Percentiles rank a stretch among this genome's conserved stretches.
Conservation (phyloP, 2,797 vertebrate species). For the Eulemur albifrons region DNA sequence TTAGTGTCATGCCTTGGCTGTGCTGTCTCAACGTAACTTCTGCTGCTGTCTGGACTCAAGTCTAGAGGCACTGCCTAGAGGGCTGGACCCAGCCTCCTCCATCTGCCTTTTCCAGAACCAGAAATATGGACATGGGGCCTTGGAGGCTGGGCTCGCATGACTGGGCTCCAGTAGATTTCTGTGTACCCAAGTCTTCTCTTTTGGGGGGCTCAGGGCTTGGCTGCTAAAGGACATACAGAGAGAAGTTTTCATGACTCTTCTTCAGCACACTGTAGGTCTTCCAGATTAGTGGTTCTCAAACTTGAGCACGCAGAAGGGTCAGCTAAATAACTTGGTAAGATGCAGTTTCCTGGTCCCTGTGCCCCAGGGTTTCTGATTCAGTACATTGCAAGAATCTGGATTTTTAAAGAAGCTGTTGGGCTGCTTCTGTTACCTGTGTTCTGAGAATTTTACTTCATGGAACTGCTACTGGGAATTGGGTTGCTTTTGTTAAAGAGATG, state of each 20-base stretch:
- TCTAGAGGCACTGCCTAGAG: background rate
- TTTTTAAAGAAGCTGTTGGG: background rate
- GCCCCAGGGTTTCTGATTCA: background rate
- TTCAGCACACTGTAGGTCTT: background rate
- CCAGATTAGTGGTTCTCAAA: background rate
- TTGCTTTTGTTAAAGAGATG: background rate
- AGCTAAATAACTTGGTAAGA: background rate
- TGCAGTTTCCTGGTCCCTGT: background rate
- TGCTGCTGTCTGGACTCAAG: background rate
- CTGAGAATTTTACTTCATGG: background rate
- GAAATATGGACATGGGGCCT: background rate
- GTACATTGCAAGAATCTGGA: background rate
- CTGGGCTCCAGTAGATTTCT: background rate
- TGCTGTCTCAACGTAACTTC: background rate
- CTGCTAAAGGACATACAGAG: background rate
- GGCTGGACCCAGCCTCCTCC: background rate
- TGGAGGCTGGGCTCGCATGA: background rate
- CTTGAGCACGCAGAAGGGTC: too few relatives aligned
- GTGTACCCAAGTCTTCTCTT: background rate
- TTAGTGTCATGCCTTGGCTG: background rate
- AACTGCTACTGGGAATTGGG: background rate
- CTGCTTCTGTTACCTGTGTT: background rate
- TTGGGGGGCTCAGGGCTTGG: background rate
- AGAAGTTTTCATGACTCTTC: background rate
- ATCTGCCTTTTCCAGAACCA: background rate